Percentiles rank a stretch among this genome's conserved stretches.
phyloP scores from a whole-genome alignment of 2,888 invertebrate genomes.

The Sphaerophoria taeniata region DNA sequence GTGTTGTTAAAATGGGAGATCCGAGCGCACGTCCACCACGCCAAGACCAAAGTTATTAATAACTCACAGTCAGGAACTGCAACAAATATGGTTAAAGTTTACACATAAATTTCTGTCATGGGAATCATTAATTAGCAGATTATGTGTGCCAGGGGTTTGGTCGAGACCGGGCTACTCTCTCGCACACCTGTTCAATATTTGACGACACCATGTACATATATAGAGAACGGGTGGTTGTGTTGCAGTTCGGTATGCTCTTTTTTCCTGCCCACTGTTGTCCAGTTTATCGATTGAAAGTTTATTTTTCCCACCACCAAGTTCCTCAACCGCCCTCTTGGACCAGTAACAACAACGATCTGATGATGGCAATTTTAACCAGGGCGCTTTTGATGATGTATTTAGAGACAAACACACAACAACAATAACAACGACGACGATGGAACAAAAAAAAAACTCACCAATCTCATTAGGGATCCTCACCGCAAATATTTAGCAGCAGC shows the following conservation, averaged over 20 bases:
- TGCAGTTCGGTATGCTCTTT: not conserved
- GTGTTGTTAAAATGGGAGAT: not conserved
- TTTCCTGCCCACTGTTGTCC: not conserved
- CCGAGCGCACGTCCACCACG: conserved; percentile 54
- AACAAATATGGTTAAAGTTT: conserved; percentile 82
- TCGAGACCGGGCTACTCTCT: conserved; percentile 6
- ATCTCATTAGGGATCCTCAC: conserved; percentile 67
- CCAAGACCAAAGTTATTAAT: conserved; percentile 76
- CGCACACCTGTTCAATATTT: conserved; percentile 66
- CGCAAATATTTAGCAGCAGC: conserved; percentile 59
- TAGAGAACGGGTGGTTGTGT: not conserved
- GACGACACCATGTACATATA: conserved; percentile 7
- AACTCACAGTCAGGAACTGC: conserved; percentile 76
- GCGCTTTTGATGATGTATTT: conserved; percentile 52
- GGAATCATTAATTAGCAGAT: conserved; percentile 81
- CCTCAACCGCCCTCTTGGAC: not conserved
- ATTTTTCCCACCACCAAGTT: conserved; percentile 33
- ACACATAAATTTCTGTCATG: conserved; percentile 82
- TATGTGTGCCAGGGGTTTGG: conserved; percentile 54
- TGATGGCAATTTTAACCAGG: conserved; percentile 41
- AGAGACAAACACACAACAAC: conserved; percentile 8
- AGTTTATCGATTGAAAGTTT: conserved; percentile 39
- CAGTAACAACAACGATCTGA: not conserved
- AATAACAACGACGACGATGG: not conserved
- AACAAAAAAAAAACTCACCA: conserved; percentile 53